These are phyloP conservation scores for Dioctria linearis DNA, from an alignment of 2,888 invertebrate species.

Conservation along the genomic window DNA sequence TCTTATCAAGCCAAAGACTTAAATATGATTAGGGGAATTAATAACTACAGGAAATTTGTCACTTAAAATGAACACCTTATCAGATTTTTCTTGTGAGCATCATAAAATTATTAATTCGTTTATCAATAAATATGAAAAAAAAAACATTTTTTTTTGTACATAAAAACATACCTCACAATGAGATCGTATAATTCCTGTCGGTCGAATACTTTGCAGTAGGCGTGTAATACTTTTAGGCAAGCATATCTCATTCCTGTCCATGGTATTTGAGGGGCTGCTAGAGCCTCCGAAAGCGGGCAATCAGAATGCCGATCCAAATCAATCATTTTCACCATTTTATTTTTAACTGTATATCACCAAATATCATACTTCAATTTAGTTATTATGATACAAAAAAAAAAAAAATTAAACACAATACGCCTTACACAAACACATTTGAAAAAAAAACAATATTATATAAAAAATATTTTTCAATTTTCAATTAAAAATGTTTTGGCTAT, in stretches of 20 bases:
- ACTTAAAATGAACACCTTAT: too few relatives aligned
- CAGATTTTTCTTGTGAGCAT: too few relatives aligned
- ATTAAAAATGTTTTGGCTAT: background rate
- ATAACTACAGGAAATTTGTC: too few relatives aligned
- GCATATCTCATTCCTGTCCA: slow-evolving; percentile 90
- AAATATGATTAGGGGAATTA: too few relatives aligned
- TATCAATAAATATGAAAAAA: too few relatives aligned
- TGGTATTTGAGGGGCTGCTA: slow-evolving; percentile 73
- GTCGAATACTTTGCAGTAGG: slow-evolving; percentile 91
- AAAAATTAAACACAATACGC: background rate
- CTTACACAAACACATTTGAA: background rate
- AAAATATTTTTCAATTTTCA: too few relatives aligned
- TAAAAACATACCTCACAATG: slow-evolving; percentile 79
- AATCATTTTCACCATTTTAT: slow-evolving; percentile 73
- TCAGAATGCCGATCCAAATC: slow-evolving; percentile 77
- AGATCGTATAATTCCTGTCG: slow-evolving; percentile 84
- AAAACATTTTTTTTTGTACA: too few relatives aligned
- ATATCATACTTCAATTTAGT: background rate
- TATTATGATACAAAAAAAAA: background rate
- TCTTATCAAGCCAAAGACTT: too few relatives aligned
- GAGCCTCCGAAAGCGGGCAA: slow-evolving; percentile 76
- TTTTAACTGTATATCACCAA: background rate
- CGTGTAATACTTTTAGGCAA: slow-evolving; percentile 85
- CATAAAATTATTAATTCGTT: too few relatives aligned
- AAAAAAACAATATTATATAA: background rate